Evolutionary conservation across 2,888 invertebrate species (phyloP).

Genomic region (Patella depressa): DNA sequence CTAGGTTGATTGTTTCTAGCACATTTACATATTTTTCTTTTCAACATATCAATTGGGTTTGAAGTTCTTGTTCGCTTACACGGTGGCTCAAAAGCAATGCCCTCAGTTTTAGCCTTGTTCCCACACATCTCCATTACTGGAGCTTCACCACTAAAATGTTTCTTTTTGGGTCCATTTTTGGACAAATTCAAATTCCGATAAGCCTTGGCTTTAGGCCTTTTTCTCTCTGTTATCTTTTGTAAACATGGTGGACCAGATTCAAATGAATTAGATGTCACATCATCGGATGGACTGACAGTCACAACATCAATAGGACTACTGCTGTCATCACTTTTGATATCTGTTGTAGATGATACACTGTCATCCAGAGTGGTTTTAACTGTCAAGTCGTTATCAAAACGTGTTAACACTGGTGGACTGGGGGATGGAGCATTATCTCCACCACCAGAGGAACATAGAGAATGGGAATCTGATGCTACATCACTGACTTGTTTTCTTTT

Average conservation of each 20-base stretch:
- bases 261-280: background rate
- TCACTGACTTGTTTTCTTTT: background rate
- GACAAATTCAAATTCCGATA: background rate
- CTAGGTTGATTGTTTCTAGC: constrained; percentile 92
- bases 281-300: background rate
- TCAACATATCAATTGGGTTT: constrained; percentile 17
- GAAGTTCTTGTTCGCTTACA: constrained; percentile 39
- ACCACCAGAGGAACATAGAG: background rate
- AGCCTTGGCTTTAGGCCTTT: background rate
- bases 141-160: background rate
- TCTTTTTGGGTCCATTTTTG: background rate
- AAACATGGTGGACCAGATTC: background rate
- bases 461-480: background rate
- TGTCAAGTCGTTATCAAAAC: background rate
- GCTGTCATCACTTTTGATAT: background rate
- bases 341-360: background rate
- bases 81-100: constrained; percentile 30
- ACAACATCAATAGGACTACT: constrained; percentile 8
- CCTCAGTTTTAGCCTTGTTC: background rate
- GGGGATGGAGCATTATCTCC: background rate
- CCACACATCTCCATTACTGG: background rate
- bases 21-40: constrained; percentile 80
- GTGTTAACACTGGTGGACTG: background rate
- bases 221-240: background rate
- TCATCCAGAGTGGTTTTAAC: background rate